These are phyloP conservation scores for Bovichtus variegatus DNA, from an alignment of 2,797 vertebrate species.

Conservation along the genomic window DNA sequence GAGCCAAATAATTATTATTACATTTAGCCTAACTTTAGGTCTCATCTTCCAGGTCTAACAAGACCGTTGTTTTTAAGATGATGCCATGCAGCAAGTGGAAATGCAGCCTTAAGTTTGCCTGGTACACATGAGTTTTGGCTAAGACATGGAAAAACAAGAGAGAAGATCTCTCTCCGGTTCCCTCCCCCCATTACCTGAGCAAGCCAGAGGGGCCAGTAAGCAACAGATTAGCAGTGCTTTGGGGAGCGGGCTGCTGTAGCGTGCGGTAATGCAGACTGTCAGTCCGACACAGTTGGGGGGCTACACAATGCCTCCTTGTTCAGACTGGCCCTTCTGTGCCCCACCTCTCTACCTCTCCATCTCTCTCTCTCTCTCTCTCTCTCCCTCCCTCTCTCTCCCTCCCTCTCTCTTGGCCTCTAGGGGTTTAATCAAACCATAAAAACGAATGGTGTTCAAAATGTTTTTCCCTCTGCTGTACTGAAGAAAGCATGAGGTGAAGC, in stretches of 20 bases:
- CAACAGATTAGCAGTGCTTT: constrained; percentile 76
- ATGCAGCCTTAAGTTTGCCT: background rate
- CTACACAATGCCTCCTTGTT: constrained; percentile 83
- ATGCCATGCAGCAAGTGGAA: background rate
- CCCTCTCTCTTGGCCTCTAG: constrained; percentile 49
- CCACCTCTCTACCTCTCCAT: constrained; percentile 73
- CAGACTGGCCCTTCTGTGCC: constrained; percentile 64
- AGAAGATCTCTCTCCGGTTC: constrained; percentile 15
- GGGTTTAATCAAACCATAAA: constrained; percentile 66
- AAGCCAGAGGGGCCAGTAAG: constrained; percentile 58
- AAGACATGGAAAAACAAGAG: constrained; percentile 12
- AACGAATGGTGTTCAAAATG: constrained; percentile 44
- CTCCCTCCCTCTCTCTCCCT: constrained; percentile 34
- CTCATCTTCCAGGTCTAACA: background rate
- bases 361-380: constrained; percentile 39
- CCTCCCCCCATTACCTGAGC: constrained; percentile 64
- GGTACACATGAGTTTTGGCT: constrained; percentile 1
- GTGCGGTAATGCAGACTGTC: constrained; percentile 81
- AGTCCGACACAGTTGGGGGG: constrained; percentile 79
- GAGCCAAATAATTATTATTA: background rate
- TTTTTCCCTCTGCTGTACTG: background rate
- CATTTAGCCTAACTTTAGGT: background rate
- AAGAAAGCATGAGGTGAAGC: constrained; percentile 10
- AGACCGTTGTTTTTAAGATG: background rate
- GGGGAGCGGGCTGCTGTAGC: constrained; percentile 74